phyloP scores from a whole-genome alignment of 2,113 vertebrate species.

The Microcebus jonahi region DNA sequence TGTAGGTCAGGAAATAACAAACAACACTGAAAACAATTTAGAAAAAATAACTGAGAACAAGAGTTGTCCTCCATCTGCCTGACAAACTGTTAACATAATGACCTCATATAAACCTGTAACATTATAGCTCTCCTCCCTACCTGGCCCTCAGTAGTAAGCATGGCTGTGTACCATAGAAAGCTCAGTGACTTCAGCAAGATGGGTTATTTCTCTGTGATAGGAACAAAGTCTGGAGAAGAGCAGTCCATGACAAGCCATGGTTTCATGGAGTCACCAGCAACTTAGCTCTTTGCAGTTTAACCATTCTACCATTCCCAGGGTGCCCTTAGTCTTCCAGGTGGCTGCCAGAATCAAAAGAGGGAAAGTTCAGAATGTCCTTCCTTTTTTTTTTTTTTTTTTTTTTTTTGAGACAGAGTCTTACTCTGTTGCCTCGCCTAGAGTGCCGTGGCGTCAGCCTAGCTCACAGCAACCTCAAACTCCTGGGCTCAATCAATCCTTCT shows the following conservation, averaged over 20 bases:
- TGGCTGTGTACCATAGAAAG: neutral
- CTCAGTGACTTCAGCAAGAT: neutral
- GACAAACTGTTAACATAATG: neutral
- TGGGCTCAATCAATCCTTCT: no score
- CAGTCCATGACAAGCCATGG: neutral
- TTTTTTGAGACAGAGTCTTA: no score
- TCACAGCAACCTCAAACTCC: no score
- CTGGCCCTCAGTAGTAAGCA: neutral
- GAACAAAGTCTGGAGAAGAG: neutral
- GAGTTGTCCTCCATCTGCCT: neutral
- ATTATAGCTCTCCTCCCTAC: neutral
- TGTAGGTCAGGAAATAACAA: neutral
- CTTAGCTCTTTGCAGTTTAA: neutral
- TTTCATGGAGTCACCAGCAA: neutral
- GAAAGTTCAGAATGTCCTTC: neutral
- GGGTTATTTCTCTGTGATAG: neutral
- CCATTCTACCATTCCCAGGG: neutral
- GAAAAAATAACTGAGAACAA: neutral
- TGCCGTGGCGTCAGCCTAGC: no score
- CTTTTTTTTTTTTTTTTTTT: no score
- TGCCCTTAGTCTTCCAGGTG: neutral
- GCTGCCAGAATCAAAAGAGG: neutral
- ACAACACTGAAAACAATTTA: neutral
- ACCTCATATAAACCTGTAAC: neutral
- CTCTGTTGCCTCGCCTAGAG: no score